phyloP scores from a whole-genome alignment of 2,888 invertebrate species.

The Eudemis profundana region DNA sequence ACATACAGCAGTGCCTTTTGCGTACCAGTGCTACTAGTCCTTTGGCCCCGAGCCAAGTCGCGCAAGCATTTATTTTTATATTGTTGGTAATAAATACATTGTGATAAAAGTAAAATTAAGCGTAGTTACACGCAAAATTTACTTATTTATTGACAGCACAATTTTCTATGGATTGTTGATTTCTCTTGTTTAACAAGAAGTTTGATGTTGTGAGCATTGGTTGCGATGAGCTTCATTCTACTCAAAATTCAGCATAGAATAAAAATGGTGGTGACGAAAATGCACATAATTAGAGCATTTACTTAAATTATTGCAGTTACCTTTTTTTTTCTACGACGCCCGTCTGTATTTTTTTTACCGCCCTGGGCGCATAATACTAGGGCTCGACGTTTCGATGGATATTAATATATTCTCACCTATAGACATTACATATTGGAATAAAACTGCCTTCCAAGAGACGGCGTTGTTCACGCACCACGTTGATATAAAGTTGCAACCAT shows the following conservation, averaged over 20 bases:
- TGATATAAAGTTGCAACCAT: no score
- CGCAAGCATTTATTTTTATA: conserved; percentile 84
- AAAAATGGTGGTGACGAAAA: no score
- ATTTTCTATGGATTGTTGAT: conserved; percentile 51
- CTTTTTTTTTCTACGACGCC: no score
- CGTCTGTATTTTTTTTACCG: no score
- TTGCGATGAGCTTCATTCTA: conserved; percentile 53
- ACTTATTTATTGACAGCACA: conserved; percentile 66
- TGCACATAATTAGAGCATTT: no score
- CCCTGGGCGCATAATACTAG: no score
- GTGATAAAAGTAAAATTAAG: conserved; percentile 62
- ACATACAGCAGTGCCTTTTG: conserved; percentile 73
- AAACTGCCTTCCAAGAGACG: no score
- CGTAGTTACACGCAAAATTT: conserved; percentile 45
- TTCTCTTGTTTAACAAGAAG: conserved; percentile 66
- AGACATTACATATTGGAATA: no score
- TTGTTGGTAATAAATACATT: conserved; percentile 66
- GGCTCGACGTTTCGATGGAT: no score
- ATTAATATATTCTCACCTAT: no score
- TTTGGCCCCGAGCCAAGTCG: conserved; percentile 74
- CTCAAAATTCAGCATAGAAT: neutral
- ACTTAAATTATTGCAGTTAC: no score
- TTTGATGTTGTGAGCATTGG: conserved; percentile 37
- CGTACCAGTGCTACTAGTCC: conserved; percentile 82
- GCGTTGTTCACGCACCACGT: no score